Percentiles rank a stretch among this genome's conserved stretches.
Conservation (phyloP, 2,113 vertebrate genomes). For the Pterophyllum scalare region DNA sequence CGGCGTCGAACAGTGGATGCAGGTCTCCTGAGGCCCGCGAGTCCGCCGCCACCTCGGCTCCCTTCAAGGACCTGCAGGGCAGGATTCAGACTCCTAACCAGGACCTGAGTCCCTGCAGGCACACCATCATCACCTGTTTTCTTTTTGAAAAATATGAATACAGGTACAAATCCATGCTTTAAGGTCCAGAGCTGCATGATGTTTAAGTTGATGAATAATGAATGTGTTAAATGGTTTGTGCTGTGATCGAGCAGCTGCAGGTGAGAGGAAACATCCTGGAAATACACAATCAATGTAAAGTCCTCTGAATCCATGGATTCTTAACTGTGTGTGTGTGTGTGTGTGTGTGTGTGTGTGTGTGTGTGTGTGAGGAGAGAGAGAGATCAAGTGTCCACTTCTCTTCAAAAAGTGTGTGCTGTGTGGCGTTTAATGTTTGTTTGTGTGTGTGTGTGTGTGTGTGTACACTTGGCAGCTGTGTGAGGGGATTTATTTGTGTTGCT, state of each 20-base stretch:
- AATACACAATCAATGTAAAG: rapidly evolving
- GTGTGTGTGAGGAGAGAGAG: too few species aligned
- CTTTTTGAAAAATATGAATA: not conserved
- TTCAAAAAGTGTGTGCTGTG: constrained; percentile 58
- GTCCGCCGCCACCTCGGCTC: not conserved
- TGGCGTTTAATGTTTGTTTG: constrained; percentile 21
- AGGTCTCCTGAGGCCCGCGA: not conserved
- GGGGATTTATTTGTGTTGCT: constrained; percentile 73
- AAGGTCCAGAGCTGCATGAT: not conserved
- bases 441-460: not conserved
- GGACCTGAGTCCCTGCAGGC: not conserved
- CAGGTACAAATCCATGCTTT: rapidly evolving
- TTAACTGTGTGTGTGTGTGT: not conserved
- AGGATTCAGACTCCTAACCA: not conserved
- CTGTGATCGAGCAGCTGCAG: too few species aligned
- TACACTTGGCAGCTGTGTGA: constrained; percentile 38
- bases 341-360: not conserved
- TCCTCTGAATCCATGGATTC: not conserved
- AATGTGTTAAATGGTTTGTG: too few species aligned
- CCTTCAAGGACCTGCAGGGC: not conserved
- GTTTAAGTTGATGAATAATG: not conserved
- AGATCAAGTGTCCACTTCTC: constrained; percentile 43
- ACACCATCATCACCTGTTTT: too few species aligned
- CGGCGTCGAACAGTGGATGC: rapidly evolving
- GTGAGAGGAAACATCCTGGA: too few species aligned